Conservation (phyloP, 2,797 vertebrate species). For the Crocodylus rhombifer region DNA sequence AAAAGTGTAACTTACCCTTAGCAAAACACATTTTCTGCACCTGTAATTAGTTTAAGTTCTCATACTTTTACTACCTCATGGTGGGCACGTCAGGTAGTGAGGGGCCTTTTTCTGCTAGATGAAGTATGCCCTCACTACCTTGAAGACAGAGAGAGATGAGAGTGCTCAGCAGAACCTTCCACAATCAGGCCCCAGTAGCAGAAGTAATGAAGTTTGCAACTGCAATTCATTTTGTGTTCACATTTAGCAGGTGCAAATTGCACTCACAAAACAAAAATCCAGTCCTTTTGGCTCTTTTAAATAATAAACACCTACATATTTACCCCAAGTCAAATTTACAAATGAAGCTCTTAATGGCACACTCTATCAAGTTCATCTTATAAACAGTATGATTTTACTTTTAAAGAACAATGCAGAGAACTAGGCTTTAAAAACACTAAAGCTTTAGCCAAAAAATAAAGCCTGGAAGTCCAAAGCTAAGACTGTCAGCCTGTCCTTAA, state of each 20-base stretch:
- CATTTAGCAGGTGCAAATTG: not conserved
- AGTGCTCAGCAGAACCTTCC: not conserved
- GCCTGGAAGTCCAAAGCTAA: not conserved
- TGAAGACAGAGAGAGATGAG: not conserved
- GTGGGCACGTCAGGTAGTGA: accelerated
- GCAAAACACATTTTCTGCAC: not conserved
- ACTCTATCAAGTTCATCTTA: not conserved
- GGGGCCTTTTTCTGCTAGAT: not conserved
- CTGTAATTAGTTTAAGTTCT: not conserved
- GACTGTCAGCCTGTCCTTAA: not conserved
- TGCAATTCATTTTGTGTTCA: not conserved
- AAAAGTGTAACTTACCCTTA: accelerated
- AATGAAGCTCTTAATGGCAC: not conserved
- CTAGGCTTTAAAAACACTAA: not conserved
- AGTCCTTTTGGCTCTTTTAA: accelerated
- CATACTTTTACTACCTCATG: accelerated
- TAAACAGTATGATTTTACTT: not conserved
- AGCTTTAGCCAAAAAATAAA: not conserved
- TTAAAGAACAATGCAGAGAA: not conserved
- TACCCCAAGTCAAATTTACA: not conserved
- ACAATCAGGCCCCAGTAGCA: not conserved
- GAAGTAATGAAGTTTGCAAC: not conserved
- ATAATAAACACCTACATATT: not conserved
- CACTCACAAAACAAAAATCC: not conserved
- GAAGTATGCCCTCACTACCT: not conserved